Base-by-base conservation (phyloP, 2,888 invertebrate species). In the Limulus polyphemus region DNA sequence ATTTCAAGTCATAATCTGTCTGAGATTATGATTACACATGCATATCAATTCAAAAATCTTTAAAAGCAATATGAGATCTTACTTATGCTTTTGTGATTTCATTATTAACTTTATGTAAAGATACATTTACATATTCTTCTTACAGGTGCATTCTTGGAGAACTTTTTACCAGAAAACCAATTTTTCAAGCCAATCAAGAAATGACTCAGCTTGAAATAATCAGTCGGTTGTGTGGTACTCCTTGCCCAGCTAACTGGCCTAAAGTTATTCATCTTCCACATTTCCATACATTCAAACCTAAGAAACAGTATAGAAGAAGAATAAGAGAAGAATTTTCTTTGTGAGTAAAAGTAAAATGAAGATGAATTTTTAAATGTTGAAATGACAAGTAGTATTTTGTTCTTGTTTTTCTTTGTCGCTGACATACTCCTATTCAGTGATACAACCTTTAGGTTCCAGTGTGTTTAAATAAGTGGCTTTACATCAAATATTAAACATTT, bases 191-290 rank as follows among this genome's bases (percentile, higher is more conserved):
- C 0, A 91, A 88, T 75, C 82, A 87, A 60, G 98, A 99, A 79
- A 83, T 92, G 82, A 85, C 87, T 78, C 97, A 97, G 75, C 77
- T 99, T 69, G 97, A 98, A 74, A 84, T 88, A 76, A 99, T 99
- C 73, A 92, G 94, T 0, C 81, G 88, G 64, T 83, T 91, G 32
- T 99, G 99, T 79, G 99, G 98, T 16, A 91, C 95, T 0, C 97
- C 98, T 0, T 86, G 89, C 51, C 95, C 97, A 0, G 92, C 92
- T 55, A 91, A 91, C 51, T 99, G 98, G 98, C 98, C 98, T 11
- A 83, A 88, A 74, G 95, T 99, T 57, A 90, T 93, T 67, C 87
- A 88, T 74, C 80, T 99, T 70, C 97, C 97, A 0, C 82, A 90
- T 5, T 99, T 91, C 83, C 87, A 89, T 75, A 87, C 90, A 47